Percentiles rank a stretch among this genome's conserved stretches.
Conservation (phyloP, 2,888 invertebrate species). For the Meteorus cinctellus region DNA sequence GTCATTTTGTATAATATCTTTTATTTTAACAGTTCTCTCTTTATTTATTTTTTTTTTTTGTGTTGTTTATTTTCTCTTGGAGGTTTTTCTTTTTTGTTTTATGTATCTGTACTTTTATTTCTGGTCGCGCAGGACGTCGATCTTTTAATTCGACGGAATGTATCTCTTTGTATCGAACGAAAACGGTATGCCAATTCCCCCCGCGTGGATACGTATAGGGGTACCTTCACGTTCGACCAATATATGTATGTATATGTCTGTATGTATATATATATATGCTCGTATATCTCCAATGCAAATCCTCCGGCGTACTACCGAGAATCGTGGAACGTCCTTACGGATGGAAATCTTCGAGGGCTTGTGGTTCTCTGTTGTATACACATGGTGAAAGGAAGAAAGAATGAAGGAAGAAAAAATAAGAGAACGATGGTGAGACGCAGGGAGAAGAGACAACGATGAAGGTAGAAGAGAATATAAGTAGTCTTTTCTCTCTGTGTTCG, state of each 20-base stretch:
- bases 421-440: conserved; percentile 39
- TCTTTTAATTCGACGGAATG: conserved; percentile 33
- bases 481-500: not conserved
- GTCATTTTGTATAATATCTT: conserved; percentile 2
- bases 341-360: conserved; percentile 53
- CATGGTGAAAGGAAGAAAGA: conserved; percentile 28
- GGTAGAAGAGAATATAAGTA: conserved; percentile 24
- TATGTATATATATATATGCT: conserved; percentile 33
- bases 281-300: conserved; percentile 57
- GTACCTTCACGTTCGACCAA: conserved; percentile 3
- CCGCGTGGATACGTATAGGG: not conserved
- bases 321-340: conserved; percentile 56
- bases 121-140: conserved; percentile 25
- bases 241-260: not conserved
- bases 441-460: conserved; percentile 42
- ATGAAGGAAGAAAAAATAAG: not conserved
- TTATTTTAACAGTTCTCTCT: not conserved
- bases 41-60: not conserved
- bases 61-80: too few species aligned
- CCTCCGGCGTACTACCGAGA: conserved; percentile 52
- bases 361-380: conserved; percentile 27
- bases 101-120: conserved; percentile 6
- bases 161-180: conserved; percentile 36
- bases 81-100: not conserved
- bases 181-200: conserved; percentile 31